Conservation (phyloP, 2,888 invertebrate species). For the Linnaemya tessellans region DNA sequence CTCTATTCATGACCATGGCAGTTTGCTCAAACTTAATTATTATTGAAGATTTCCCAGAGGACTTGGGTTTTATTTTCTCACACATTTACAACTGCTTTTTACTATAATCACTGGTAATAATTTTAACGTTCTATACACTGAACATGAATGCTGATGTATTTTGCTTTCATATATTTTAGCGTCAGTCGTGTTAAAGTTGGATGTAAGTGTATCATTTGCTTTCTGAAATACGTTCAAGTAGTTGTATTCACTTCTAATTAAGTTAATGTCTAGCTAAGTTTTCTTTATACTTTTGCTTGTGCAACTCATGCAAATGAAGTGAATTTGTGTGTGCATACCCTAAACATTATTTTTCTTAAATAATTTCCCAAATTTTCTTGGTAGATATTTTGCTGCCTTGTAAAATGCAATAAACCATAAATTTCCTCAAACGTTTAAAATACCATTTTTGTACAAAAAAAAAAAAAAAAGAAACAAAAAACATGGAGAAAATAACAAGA, state of each 20-base stretch:
- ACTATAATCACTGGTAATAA: constrained; percentile 8
- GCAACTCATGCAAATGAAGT: not conserved
- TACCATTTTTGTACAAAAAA: not conserved
- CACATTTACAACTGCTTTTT: not conserved
- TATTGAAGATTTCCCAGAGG: constrained; percentile 27
- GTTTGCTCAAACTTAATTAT: constrained; percentile 56
- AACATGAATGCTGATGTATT: not conserved
- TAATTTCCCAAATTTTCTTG: not conserved
- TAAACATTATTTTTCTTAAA: not conserved
- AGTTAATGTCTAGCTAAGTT: not conserved
- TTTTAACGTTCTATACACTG: constrained; percentile 1
- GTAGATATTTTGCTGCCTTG: not conserved
- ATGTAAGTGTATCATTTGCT: not conserved
- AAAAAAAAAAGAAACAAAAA: not conserved
- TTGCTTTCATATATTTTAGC: not conserved
- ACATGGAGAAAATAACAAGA: not conserved
- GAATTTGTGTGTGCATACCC: too few relatives aligned
- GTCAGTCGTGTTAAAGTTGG: not conserved
- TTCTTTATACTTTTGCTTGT: too few relatives aligned
- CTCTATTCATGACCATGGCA: constrained; percentile 39
- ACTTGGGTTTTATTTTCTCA: constrained; percentile 3
- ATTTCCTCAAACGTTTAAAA: constrained; percentile 9
- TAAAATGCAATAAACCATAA: not conserved
- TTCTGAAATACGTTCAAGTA: not conserved
- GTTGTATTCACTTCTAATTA: not conserved